Evolutionary conservation across 2,797 vertebrate genomes (phyloP).

Genomic region (Sternotherus odoratus): DNA sequence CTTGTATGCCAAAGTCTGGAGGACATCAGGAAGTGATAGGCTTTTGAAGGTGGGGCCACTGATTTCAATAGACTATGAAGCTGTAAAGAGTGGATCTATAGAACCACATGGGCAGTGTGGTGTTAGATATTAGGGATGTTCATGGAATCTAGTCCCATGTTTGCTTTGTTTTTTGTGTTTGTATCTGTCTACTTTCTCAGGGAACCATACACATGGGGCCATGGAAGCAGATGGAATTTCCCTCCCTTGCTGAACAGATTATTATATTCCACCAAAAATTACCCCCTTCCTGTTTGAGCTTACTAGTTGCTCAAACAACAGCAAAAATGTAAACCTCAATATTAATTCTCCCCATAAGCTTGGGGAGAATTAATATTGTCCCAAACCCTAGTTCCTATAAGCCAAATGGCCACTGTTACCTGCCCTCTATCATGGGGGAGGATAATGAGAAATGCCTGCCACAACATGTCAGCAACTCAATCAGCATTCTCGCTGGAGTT

Average conservation of each 20-base stretch:
- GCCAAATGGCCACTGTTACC: background rate
- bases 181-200: background rate
- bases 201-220: fast-evolving
- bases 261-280: background rate
- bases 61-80: background rate
- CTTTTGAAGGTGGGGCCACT: background rate
- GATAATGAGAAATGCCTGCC: background rate
- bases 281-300: background rate
- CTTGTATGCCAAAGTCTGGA: background rate
- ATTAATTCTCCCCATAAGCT: background rate
- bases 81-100: fast-evolving
- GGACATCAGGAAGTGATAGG: background rate
- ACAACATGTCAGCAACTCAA: background rate
- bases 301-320: background rate
- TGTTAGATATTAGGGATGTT: fast-evolving
- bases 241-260: background rate
- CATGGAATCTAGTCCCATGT: background rate
- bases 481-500: background rate
- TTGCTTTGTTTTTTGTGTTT: background rate
- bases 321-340: background rate
- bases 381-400: fast-evolving
- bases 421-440: background rate
- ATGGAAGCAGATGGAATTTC: background rate
- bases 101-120: fast-evolving
- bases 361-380: background rate